A percentile compares a stretch with the other conserved stretches of the same genome.
These are phyloP conservation scores for Parotocinclus haroldoi DNA, from an alignment of 2,797 vertebrate species.

Conservation along the genomic window DNA sequence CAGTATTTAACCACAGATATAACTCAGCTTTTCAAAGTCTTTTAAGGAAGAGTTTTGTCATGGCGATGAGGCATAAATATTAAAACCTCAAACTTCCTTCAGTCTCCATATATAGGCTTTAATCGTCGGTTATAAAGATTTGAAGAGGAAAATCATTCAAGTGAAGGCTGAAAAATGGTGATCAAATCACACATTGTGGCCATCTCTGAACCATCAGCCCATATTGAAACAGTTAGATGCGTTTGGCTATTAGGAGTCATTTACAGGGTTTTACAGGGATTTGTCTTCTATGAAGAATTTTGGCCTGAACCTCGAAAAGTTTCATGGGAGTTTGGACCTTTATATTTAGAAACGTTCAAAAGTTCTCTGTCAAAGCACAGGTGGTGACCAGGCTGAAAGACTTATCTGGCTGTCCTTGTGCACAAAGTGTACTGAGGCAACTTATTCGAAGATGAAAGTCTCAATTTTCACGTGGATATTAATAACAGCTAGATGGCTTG, in stretches of 20 bases:
- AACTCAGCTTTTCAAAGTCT: too few species aligned
- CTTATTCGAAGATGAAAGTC: slow-evolving; percentile 28
- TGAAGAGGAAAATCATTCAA: slow-evolving; percentile 38
- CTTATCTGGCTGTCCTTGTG: slow-evolving; percentile 35
- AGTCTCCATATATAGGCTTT: slow-evolving; percentile 24
- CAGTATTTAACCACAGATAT: too few species aligned
- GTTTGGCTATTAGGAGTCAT: slow-evolving; percentile 47
- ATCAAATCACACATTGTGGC: slow-evolving; percentile 30
- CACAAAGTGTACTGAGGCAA: slow-evolving; percentile 42
- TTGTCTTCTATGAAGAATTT: slow-evolving; percentile 45
- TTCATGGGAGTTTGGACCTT: slow-evolving; percentile 50
- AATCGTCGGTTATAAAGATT: slow-evolving; percentile 53
- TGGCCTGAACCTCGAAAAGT: slow-evolving; percentile 44
- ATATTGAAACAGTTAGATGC: slow-evolving; percentile 57
- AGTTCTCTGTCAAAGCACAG: slow-evolving; percentile 43
- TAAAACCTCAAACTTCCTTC: slow-evolving; percentile 24
- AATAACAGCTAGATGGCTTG: slow-evolving; percentile 30
- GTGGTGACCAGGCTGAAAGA: too few species aligned
- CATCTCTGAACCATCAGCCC: slow-evolving; percentile 51
- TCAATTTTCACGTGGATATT: slow-evolving; percentile 36
- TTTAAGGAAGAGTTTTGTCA: slow-evolving; percentile 33
- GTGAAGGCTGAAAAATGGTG: slow-evolving; percentile 40
- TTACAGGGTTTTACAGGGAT: slow-evolving; percentile 49
- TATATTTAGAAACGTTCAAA: slow-evolving; percentile 50
- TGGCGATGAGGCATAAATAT: slow-evolving; percentile 29